These are phyloP conservation scores for Leptopilina drosophilae DNA, from an alignment of 2,888 invertebrate species.

Conservation along the genomic window DNA sequence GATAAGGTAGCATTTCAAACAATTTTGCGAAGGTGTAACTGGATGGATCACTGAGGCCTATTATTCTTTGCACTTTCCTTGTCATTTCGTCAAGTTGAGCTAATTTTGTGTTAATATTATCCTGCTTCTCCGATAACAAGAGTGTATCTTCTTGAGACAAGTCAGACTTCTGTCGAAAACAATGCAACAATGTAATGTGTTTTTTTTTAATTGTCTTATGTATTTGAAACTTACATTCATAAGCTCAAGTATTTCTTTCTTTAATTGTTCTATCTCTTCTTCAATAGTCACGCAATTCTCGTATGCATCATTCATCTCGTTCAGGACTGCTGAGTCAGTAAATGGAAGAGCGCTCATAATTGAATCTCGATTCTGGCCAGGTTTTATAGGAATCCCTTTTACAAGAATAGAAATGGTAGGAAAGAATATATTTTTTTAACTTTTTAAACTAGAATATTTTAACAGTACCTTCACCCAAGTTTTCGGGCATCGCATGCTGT, in stretches of 20 bases:
- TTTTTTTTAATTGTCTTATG: constrained; percentile 11
- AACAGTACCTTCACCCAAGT: constrained; percentile 33
- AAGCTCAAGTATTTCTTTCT: constrained; percentile 73
- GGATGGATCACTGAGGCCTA: constrained; percentile 76
- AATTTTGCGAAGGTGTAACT: constrained; percentile 66
- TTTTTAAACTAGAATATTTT: background rate
- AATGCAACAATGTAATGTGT: background rate
- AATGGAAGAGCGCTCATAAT: constrained; percentile 53
- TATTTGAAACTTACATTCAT: background rate
- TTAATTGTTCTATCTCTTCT: constrained; percentile 74
- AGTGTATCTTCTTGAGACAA: constrained; percentile 80
- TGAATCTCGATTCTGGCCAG: constrained; percentile 17
- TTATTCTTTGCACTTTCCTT: constrained; percentile 79
- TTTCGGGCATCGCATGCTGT: constrained; percentile 32
- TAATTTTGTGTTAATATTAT: constrained; percentile 80
- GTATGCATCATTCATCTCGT: constrained; percentile 77
- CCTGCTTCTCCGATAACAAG: constrained; percentile 80
- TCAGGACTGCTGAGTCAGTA: constrained; percentile 67
- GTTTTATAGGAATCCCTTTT: constrained; percentile 22
- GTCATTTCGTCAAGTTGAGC: constrained; percentile 82
- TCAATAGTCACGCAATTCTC: constrained; percentile 68
- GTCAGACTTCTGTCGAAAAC: constrained; percentile 78
- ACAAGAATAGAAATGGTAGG: background rate
- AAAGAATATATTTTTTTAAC: constrained; percentile 20
- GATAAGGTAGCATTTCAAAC: constrained; percentile 65